These are phyloP conservation scores for Microcebus ravelobensis DNA, from an alignment of 2,113 vertebrate genomes.

Conservation along the genomic window DNA sequence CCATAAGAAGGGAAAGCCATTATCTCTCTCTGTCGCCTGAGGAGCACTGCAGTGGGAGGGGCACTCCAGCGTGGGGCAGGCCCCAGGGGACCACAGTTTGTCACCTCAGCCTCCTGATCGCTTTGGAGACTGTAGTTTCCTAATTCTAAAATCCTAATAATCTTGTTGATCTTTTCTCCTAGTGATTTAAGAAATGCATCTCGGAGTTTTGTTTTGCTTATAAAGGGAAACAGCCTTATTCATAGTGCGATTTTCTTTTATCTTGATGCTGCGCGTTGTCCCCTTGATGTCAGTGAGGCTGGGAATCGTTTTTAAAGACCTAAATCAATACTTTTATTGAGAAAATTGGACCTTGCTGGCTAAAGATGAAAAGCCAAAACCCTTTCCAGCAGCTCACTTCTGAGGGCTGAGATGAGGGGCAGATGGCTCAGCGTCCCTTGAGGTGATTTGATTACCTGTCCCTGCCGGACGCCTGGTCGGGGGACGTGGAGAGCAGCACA, in stretches of 20 bases:
- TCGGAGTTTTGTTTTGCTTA: conserved; percentile 71
- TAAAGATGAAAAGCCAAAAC: conserved; percentile 37
- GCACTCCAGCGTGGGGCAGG: rapidly evolving
- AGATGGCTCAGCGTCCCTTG: conserved; percentile 77
- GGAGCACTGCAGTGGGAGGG: background rate
- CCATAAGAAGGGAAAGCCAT: background rate
- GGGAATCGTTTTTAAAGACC: conserved; percentile 67
- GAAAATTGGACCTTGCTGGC: conserved; percentile 71
- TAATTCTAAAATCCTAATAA: background rate
- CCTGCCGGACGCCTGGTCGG: conserved; percentile 61
- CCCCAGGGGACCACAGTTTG: background rate
- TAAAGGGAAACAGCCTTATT: conserved; percentile 68
- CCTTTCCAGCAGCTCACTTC: conserved; percentile 63
- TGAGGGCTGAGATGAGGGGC: conserved; percentile 70
- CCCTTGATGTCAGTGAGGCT: conserved; percentile 56
- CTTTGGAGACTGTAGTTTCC: background rate
- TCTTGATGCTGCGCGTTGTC: conserved; percentile 66
- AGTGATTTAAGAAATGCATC: background rate
- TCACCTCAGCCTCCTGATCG: background rate
- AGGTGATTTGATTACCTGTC: conserved; percentile 81
- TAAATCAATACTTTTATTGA: conserved; percentile 73
- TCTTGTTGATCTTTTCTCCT: background rate
- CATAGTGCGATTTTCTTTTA: conserved; percentile 70
- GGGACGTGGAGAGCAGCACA: conserved; percentile 45
- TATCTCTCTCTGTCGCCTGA: background rate